Percentiles rank a stretch among this genome's conserved stretches.
phyloP scores from a whole-genome alignment of 1,140 invertebrate genomes.

The Calosoma granatense region DNA sequence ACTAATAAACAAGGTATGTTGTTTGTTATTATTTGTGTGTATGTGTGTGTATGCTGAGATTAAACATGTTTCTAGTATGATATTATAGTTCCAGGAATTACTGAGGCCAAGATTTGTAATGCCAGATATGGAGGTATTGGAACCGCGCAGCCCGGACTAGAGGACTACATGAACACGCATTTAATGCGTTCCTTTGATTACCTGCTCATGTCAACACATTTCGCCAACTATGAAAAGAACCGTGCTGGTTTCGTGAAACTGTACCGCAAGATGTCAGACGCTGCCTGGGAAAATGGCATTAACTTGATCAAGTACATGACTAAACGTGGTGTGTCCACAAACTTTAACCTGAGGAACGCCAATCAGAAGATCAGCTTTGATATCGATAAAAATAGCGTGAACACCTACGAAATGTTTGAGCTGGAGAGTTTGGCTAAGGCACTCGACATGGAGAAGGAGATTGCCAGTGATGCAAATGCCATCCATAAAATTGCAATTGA shows the following conservation, averaged over 20 bases:
- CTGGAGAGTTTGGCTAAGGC: constrained; percentile 60
- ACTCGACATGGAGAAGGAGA: constrained; percentile 59
- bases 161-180: constrained; percentile 52
- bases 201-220: constrained; percentile 62
- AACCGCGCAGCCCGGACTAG: constrained; percentile 35
- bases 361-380: background rate
- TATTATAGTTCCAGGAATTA: constrained; percentile 14
- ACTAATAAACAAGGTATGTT: constrained; percentile 30
- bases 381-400: constrained; percentile 21
- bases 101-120: constrained; percentile 43
- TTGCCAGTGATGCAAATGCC: constrained; percentile 53
- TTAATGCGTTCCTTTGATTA: constrained; percentile 61
- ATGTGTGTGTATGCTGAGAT: constrained; percentile 10
- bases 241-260: constrained; percentile 64
- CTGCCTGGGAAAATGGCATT: constrained; percentile 61
- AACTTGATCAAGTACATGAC: constrained; percentile 64
- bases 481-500: constrained; percentile 48
- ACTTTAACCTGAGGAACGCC: constrained; percentile 28
- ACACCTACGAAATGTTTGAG: constrained; percentile 45
- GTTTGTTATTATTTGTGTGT: constrained; percentile 15
- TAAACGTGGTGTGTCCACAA: constrained; percentile 52
- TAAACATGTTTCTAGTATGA: background rate
- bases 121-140: constrained; percentile 54
- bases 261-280: constrained; percentile 62
- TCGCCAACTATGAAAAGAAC: constrained; percentile 65